Percentiles rank a stretch among this genome's conserved stretches.
phyloP scores from a whole-genome alignment of 2,888 invertebrate genomes.

The Endomychus coccineus region DNA sequence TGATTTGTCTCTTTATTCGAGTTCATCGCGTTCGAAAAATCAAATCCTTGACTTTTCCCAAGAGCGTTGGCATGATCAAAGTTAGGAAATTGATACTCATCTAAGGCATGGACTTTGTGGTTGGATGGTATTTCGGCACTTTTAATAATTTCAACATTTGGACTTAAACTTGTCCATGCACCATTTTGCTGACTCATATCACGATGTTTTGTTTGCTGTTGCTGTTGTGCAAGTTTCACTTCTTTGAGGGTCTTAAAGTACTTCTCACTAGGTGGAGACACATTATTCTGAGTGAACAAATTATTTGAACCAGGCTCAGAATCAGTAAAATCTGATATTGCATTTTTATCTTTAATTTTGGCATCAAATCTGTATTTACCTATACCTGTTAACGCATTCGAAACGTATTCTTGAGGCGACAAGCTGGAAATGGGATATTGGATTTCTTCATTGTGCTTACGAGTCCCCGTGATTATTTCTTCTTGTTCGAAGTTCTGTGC shows the following conservation, averaged over 20 bases:
- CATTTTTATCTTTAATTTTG: too few species aligned
- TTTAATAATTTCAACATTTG: conserved; percentile 11
- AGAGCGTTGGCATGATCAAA: conserved; percentile 13
- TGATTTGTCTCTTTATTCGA: too few species aligned
- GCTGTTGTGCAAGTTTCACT: conserved; percentile 2
- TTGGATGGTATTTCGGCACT: conserved; percentile 10
- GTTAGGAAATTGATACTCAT: not conserved
- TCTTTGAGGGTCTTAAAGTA: conserved; percentile 3
- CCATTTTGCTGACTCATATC: conserved; percentile 10
- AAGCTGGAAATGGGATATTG: not conserved
- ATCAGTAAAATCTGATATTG: too few species aligned
- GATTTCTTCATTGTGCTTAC: conserved; percentile 13
- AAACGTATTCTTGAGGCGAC: not conserved
- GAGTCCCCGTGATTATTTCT: conserved; percentile 12
- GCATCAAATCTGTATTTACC: too few species aligned
- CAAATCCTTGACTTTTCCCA: conserved; percentile 13
- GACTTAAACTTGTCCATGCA: conserved; percentile 12
- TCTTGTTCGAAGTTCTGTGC: conserved; percentile 4
- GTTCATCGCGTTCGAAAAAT: conserved; percentile 11
- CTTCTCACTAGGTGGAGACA: not conserved
- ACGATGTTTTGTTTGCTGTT: conserved; percentile 6
- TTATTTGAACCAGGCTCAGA: too few species aligned
- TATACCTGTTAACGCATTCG: too few species aligned
- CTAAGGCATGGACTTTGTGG: conserved; percentile 5
- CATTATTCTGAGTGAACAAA: conserved; percentile 9